phyloP scores from a whole-genome alignment of 2,888 invertebrate genomes.

The Cryptophagus acutangulus region DNA sequence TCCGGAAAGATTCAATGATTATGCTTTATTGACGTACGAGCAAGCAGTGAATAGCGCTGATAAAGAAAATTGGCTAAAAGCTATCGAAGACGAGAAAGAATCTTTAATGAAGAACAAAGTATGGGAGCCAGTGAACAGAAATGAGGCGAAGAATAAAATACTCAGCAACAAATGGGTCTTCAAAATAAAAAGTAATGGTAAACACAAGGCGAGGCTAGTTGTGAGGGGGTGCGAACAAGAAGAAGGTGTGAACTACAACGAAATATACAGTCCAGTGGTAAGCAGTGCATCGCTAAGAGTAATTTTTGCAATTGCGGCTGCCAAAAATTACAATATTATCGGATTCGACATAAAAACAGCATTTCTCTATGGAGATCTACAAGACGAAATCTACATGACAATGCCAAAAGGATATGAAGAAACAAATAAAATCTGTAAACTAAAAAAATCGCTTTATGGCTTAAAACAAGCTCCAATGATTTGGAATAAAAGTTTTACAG shows the following conservation, averaged over 20 bases:
- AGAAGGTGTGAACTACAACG: constrained; percentile 13
- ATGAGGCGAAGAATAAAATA: constrained; percentile 13
- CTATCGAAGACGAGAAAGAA: constrained; percentile 23
- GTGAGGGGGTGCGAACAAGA: constrained; percentile 15
- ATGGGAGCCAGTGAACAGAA: constrained; percentile 22
- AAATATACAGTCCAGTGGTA: constrained; percentile 18
- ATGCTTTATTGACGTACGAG: constrained; percentile 8
- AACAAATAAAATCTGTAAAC: constrained; percentile 12
- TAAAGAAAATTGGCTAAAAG: constrained; percentile 19
- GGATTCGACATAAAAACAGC: constrained; percentile 7
- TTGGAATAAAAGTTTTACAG: constrained; percentile 16
- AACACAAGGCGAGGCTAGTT: constrained; percentile 18
- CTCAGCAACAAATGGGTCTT: constrained; percentile 18
- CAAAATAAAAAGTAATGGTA: constrained; percentile 14
- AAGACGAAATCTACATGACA: constrained; percentile 3
- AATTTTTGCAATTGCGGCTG: constrained; percentile 3
- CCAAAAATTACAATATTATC: not conserved
- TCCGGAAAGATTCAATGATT: not conserved
- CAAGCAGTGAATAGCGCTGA: constrained; percentile 8
- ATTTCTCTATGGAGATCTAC: constrained; percentile 1
- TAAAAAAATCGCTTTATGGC: too few species aligned
- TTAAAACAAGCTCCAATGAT: constrained; percentile 14
- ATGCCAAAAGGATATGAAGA: not conserved
- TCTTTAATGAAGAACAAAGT: constrained; percentile 23
- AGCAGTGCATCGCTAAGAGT: constrained; percentile 10